These are phyloP conservation scores for Plemyria rubiginata DNA, from an alignment of 2,888 invertebrate genomes.

Conservation along the genomic window DNA sequence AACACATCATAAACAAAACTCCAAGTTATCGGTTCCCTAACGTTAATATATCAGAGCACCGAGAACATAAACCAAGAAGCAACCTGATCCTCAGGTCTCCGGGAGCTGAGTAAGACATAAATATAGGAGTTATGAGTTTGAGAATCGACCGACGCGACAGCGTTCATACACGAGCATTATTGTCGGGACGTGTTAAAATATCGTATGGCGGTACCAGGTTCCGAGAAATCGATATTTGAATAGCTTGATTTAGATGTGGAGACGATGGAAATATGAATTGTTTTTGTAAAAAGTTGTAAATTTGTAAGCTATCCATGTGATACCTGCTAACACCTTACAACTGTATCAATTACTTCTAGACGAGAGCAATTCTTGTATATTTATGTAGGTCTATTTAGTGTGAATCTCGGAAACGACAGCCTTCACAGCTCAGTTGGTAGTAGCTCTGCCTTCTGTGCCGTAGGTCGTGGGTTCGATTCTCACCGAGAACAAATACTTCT, in stretches of 20 bases:
- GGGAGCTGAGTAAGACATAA: slow-evolving; percentile 47
- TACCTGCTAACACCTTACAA: too few species aligned
- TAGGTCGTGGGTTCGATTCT: too few species aligned
- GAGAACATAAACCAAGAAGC: slow-evolving; percentile 36
- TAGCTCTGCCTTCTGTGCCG: too few species aligned
- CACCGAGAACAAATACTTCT: too few species aligned
- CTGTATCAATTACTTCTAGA: too few species aligned
- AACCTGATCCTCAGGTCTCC: slow-evolving; percentile 36
- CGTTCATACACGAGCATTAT: slow-evolving; percentile 29
- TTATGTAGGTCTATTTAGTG: too few species aligned
- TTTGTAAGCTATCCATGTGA: not conserved
- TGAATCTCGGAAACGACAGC: too few species aligned
- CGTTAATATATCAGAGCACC: slow-evolving; percentile 38
- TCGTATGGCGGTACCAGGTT: slow-evolving; percentile 37
- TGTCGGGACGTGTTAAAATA: slow-evolving; percentile 41
- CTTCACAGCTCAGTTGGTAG: too few species aligned
- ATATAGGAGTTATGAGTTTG: slow-evolving; percentile 43
- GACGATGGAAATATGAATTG: slow-evolving; percentile 21
- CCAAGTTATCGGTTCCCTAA: slow-evolving; percentile 29
- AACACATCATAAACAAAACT: slow-evolving; percentile 15
- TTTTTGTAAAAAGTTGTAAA: not conserved
- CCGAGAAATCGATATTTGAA: slow-evolving; percentile 42
- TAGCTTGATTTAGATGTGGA: slow-evolving; percentile 24
- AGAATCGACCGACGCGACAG: slow-evolving; percentile 29
- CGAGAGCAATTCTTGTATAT: too few species aligned